Evolutionary conservation across 2,888 invertebrate genomes (phyloP).

Genomic region (Ochropleura plecta): DNA sequence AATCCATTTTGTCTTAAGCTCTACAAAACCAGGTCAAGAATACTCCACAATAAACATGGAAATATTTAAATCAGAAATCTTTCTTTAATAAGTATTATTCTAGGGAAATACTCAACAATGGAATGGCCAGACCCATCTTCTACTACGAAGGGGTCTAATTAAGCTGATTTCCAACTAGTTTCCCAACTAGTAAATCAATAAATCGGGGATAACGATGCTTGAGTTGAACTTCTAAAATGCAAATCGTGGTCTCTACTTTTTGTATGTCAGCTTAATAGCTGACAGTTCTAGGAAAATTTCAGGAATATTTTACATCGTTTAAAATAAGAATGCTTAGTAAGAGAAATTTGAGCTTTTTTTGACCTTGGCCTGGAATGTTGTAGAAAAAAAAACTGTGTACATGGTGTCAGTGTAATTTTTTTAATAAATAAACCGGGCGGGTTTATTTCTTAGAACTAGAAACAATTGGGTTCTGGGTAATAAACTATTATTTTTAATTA

Average conservation of each 20-base stretch:
- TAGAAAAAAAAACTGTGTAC: not conserved
- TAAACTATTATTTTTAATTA: too few species aligned
- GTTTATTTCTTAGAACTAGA: too few species aligned
- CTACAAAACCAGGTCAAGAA: not conserved
- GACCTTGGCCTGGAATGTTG: not conserved
- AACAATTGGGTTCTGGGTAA: too few species aligned
- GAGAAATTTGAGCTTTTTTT: conserved; percentile 1
- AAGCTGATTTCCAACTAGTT: conserved; percentile 42
- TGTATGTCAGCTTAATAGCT: conserved; percentile 26
- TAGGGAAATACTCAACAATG: not conserved
- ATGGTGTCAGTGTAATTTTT: too few species aligned
- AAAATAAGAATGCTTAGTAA: not conserved
- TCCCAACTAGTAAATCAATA: conserved; percentile 38
- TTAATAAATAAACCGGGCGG: too few species aligned
- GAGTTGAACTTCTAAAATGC: conserved; percentile 48
- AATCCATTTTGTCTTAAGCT: not conserved
- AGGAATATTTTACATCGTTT: conserved; percentile 5
- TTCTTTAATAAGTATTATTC: conserved; percentile 1
- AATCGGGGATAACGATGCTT: conserved; percentile 43
- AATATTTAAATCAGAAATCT: conserved; percentile 5
- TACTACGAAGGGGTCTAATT: conserved; percentile 14
- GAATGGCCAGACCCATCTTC: conserved; percentile 9
- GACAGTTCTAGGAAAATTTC: conserved; percentile 3
- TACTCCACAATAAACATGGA: not conserved
- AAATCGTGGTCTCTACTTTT: conserved; percentile 46